These are phyloP conservation scores for human (Homo sapiens) DNA, from an alignment of 2,113 vertebrate species.

Conservation along the genomic window GRCh38 chr14:35966001-35966500, in stretches of 20 bases:
- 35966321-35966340: neutral
- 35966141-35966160: neutral
- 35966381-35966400: constrained; percentile 1
- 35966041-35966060: neutral
- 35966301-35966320: neutral
- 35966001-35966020: constrained; percentile 23
- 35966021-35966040: constrained; percentile 41
- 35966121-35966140: neutral
- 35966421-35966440: neutral
- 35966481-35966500: neutral
- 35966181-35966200: neutral
- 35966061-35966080: constrained; percentile 10
- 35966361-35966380: constrained; percentile 28
- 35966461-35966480: constrained; percentile 27
- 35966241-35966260: constrained; percentile 16
- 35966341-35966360: constrained; percentile 32
- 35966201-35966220: neutral
- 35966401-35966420: neutral
- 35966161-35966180: neutral
- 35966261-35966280: constrained; percentile 1
- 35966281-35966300: neutral
- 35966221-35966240: neutral
- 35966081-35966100: neutral
- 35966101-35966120: constrained; percentile 20
- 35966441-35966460: constrained; percentile 10